Evolutionary conservation across 2,888 invertebrate genomes (phyloP), one percentile per base, ranked within the genome.

Genomic region (Pterostichus madidus): DNA sequence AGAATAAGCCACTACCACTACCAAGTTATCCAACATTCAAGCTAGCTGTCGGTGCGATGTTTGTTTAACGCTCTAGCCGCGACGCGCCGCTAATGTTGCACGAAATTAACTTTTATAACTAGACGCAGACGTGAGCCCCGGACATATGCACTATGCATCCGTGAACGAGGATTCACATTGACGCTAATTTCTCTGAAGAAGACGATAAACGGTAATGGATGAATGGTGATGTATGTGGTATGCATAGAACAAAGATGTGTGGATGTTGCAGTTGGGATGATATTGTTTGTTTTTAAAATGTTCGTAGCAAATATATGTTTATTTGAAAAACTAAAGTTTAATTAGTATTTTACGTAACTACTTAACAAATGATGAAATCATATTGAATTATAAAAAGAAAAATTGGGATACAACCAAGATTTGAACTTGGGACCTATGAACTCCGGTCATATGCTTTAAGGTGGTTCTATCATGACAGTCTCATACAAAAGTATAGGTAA

Each of bases 51-150:
- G 39, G 39, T 17, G 68, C 44, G 68, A 46, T 64, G 64, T 80
- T 61, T 80, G 80, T 64, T 64, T 49, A 64, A 49, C 15, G 64
- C 46, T 44, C 13, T 79, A 46, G 61, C 64, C 64, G 49, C 46
- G 79, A 49, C 68, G 52, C 68, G 68, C 32, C 79, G 80, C 80
- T 80, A 80, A 80, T 80, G 80, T 80, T 80, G 80, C 80, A 80
- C 80, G 80, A 80, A 80, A 80, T 80, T 80, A 80, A 68, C 80
- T 80, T 80, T 80, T 68, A 80, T 80, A 80, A 80, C 80, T 80
- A 80, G 80, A 61, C 32, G 64, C 80, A 80, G 80, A 59, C 78
- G 32, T 17, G 49, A 49, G 5, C 17, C 68, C 44, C 44, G 44
- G 68, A 71, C 44, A 10, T n/a, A 39, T 68, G 64, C 39, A 68